Evolutionary conservation across 1,140 invertebrate species (phyloP).

Genomic region (Neuroterus valhalla): DNA sequence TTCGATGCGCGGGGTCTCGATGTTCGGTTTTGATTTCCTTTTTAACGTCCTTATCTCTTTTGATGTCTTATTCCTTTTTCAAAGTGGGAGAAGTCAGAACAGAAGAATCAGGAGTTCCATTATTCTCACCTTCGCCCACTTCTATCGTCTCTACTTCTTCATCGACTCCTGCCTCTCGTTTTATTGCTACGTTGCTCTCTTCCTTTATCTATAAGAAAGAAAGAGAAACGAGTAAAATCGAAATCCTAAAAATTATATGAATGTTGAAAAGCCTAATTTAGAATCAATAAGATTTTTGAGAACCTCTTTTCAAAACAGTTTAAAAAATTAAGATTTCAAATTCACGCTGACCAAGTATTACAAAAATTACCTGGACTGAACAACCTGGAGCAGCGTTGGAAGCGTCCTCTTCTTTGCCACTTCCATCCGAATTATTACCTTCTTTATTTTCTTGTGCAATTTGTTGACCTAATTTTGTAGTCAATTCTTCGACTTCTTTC

Average conservation of each 20-base stretch:
- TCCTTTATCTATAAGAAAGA: conserved; percentile 68
- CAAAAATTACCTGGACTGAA: conserved; percentile 64
- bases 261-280: too few species aligned
- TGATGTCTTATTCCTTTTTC: too few species aligned
- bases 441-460: conserved; percentile 78
- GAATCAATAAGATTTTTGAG: too few species aligned
- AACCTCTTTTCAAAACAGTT: conserved; percentile 1
- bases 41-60: too few species aligned
- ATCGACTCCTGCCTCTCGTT: conserved; percentile 70
- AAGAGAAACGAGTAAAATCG: conserved; percentile 29
- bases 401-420: conserved; percentile 78
- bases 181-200: conserved; percentile 67
- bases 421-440: conserved; percentile 78
- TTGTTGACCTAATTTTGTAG: conserved; percentile 77
- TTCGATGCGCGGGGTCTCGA: conserved; percentile 74
- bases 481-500: conserved; percentile 83
- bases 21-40: conserved; percentile 79
- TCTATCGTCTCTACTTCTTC: conserved; percentile 74
- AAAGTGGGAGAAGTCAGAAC: too few species aligned
- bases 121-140: too few species aligned
- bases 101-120: too few species aligned
- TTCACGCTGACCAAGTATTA: background rate
- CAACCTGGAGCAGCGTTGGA: conserved; percentile 71
- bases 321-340: conserved; percentile 12
- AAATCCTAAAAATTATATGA: background rate